Evolutionary conservation across 2,797 vertebrate genomes (phyloP).

Genomic region (Danio kyathit): DNA sequence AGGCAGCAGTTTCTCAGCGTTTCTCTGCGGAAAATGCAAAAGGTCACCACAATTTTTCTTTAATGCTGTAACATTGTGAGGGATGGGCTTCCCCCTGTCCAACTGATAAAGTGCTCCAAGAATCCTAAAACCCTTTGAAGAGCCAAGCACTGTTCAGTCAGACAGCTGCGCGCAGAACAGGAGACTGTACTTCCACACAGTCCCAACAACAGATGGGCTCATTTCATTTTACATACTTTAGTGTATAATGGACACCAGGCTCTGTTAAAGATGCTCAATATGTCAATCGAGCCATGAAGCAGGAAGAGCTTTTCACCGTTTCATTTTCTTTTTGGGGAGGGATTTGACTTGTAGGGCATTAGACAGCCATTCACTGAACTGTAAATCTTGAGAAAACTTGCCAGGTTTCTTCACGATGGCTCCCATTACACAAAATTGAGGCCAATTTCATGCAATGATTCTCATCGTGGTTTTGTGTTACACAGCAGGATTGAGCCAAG

Average conservation of each 20-base stretch:
- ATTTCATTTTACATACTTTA: constrained; percentile 53
- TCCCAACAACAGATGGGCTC: constrained; percentile 67
- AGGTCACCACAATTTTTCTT: constrained; percentile 79
- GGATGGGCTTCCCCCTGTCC: constrained; percentile 78
- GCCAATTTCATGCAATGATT: constrained; percentile 59
- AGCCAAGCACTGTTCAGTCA: constrained; percentile 56
- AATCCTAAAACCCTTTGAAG: constrained; percentile 81
- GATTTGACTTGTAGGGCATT: constrained; percentile 26
- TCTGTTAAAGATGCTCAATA: constrained; percentile 52
- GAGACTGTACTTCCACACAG: constrained; percentile 60
- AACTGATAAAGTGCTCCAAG: constrained; percentile 80
- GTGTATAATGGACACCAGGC: constrained; percentile 39
- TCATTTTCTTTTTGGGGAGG: constrained; percentile 10
- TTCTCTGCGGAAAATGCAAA: constrained; percentile 71
- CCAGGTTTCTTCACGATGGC: constrained; percentile 45
- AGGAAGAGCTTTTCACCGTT: constrained; percentile 22
- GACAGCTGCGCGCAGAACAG: constrained; percentile 77
- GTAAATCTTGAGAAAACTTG: constrained; percentile 54
- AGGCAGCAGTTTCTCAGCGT: constrained; percentile 72
- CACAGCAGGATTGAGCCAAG: constrained; percentile 42
- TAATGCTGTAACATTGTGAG: constrained; percentile 75
- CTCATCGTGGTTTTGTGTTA: constrained; percentile 55
- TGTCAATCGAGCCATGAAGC: constrained; percentile 48
- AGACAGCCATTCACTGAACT: constrained; percentile 29
- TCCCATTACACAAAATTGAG: constrained; percentile 55